Evolutionary conservation across 2,888 invertebrate species (phyloP).

Genomic region (Hirtodrosophila trivittata): DNA sequence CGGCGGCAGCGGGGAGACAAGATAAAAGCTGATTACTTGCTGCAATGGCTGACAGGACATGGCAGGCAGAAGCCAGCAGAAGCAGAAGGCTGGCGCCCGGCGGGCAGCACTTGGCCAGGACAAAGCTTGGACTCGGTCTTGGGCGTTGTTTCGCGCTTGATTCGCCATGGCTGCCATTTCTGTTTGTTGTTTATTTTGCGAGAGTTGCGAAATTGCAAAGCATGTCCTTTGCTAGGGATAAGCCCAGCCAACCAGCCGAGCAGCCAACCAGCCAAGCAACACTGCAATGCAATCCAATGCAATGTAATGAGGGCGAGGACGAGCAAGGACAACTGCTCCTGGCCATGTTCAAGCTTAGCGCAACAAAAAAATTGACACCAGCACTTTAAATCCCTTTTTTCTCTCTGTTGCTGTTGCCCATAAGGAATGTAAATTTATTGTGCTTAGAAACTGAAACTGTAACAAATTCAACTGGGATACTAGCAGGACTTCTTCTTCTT

Average conservation of each 20-base stretch:
- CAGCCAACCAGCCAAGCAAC: no score
- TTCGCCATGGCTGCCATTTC: slow-evolving; percentile 53
- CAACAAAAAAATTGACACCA: slow-evolving; percentile 10
- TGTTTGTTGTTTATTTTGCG: slow-evolving; percentile 60
- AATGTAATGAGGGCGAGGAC: slow-evolving; percentile 37
- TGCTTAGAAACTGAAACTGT: slow-evolving; percentile 25
- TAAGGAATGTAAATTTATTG: slow-evolving; percentile 54
- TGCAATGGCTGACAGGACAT: slow-evolving; percentile 66
- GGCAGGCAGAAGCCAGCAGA: slow-evolving; percentile 10
- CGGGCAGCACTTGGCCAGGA: neutral
- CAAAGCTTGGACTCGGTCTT: slow-evolving; percentile 19
- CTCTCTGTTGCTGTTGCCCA: slow-evolving; percentile 21
- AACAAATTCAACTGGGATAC: slow-evolving; percentile 12
- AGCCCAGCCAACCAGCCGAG: no score
- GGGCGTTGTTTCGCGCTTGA: slow-evolving; percentile 46
- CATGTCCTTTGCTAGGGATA: slow-evolving; percentile 63
- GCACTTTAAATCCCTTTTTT: slow-evolving; percentile 16
- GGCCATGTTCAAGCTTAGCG: slow-evolving; percentile 3
- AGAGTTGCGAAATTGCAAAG: slow-evolving; percentile 66
- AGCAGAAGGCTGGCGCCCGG: slow-evolving; percentile 5
- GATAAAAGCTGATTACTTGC: slow-evolving; percentile 77
- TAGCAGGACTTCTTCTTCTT: slow-evolving; percentile 16
- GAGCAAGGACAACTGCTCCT: slow-evolving; percentile 28
- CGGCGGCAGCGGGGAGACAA: slow-evolving; percentile 32
- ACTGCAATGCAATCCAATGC: slow-evolving; percentile 29